phyloP scores from a whole-genome alignment of 2,113 vertebrate species.

The Garra rufa region DNA sequence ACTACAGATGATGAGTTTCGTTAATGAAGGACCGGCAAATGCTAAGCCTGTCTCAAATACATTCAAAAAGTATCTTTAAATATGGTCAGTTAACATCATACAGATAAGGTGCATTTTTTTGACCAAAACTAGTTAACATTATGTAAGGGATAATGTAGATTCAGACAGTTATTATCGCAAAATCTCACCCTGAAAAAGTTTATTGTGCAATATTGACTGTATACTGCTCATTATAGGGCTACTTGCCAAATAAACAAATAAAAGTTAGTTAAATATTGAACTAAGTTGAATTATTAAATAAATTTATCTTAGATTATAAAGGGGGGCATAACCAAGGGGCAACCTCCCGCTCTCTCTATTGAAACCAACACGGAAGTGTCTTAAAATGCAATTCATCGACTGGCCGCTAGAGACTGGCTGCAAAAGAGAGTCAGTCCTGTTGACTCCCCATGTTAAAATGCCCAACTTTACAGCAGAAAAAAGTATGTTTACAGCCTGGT shows the following conservation, averaged over 20 bases:
- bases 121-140: neutral
- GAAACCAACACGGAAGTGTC: too few species aligned
- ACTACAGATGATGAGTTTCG: slow-evolving; percentile 73
- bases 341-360: too few species aligned
- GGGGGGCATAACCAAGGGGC: too few species aligned
- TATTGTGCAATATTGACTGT: neutral
- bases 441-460: too few species aligned
- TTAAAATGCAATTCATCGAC: too few species aligned
- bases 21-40: slow-evolving; percentile 72
- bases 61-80: slow-evolving; percentile 47
- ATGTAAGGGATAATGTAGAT: neutral
- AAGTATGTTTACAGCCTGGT: too few species aligned
- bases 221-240: neutral
- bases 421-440: too few species aligned
- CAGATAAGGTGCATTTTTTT: neutral
- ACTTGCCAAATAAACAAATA: slow-evolving; percentile 1
- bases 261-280: neutral
- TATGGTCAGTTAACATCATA: neutral
- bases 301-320: neutral
- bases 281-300: neutral
- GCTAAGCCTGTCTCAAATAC: slow-evolving; percentile 60
- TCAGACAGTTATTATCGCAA: neutral
- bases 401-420: too few species aligned
- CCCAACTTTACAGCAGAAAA: too few species aligned
- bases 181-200: neutral